Evolutionary conservation across 2,888 invertebrate species (phyloP).

Genomic region (Aromia moschata): DNA sequence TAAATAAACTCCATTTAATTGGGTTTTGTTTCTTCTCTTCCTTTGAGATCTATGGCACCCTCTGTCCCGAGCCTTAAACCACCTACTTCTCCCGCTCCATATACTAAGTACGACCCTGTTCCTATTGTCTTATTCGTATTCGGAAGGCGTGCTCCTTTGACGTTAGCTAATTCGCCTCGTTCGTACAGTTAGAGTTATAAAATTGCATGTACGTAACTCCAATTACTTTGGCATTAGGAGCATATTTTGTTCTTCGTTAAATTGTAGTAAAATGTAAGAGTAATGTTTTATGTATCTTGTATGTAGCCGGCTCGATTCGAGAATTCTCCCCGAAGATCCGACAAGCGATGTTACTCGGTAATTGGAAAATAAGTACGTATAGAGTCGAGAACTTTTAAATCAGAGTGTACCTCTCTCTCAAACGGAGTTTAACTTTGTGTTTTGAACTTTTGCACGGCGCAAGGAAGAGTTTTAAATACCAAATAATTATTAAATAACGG

Average conservation of each 20-base stretch:
- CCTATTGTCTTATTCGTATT: conserved; percentile 41
- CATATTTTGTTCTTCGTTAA: conserved; percentile 16
- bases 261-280: conserved; percentile 12
- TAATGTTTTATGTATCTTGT: conserved; percentile 16
- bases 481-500: too few relatives aligned
- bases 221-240: conserved; percentile 32
- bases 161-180: conserved; percentile 40
- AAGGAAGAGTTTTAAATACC: too few relatives aligned
- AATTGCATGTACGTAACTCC: conserved; percentile 38
- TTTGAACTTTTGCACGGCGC: too few relatives aligned
- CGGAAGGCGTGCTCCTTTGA: conserved; percentile 40
- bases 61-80: too few relatives aligned
- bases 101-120: too few relatives aligned
- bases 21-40: too few relatives aligned
- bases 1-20: too few relatives aligned
- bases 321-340: conserved; percentile 2
- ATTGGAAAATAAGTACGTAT: conserved; percentile 21
- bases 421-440: conserved; percentile 3
- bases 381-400: conserved; percentile 11
- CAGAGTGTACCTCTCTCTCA: conserved; percentile 4
- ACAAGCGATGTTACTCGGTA: conserved; percentile 14
- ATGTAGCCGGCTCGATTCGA: conserved; percentile 2
- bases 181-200: conserved; percentile 37
- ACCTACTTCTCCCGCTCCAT: too few relatives aligned
- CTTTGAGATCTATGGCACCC: too few relatives aligned